Evolutionary conservation across 2,888 invertebrate genomes (phyloP).

Genomic region (Dasysyrphus albostriatus): DNA sequence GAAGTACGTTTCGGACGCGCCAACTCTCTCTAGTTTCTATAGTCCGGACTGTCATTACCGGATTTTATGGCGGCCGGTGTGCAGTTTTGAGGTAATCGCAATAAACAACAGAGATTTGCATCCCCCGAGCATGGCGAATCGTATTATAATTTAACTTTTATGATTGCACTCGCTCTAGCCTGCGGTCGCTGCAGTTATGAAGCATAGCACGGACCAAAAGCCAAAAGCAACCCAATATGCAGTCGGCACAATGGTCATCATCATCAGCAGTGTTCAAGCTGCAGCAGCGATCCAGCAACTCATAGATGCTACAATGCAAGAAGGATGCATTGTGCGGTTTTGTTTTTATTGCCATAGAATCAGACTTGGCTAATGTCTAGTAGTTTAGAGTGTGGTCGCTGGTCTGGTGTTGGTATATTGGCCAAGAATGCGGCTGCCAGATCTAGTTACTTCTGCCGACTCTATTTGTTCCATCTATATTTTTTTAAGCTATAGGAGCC

Average conservation of each 20-base stretch:
- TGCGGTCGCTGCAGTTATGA: slow-evolving; percentile 64
- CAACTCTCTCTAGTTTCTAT: neutral
- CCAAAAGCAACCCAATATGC: slow-evolving; percentile 47
- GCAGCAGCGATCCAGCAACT: slow-evolving; percentile 30
- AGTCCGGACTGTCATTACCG: slow-evolving; percentile 69
- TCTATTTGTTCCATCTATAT: slow-evolving; percentile 56
- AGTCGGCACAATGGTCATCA: slow-evolving; percentile 56
- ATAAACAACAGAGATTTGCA: slow-evolving; percentile 76
- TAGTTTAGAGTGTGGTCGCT: neutral
- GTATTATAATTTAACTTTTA: slow-evolving; percentile 75
- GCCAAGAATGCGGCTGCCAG: slow-evolving; percentile 38
- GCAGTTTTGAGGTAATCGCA: slow-evolving; percentile 75
- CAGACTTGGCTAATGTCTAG: slow-evolving; percentile 49
- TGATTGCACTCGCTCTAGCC: slow-evolving; percentile 73
- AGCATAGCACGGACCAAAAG: slow-evolving; percentile 46
- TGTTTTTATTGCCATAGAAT: slow-evolving; percentile 46
- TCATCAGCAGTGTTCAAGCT: slow-evolving; percentile 30
- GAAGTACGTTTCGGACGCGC: slow-evolving; percentile 16
- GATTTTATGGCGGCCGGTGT: slow-evolving; percentile 74
- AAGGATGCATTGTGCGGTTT: slow-evolving; percentile 57
- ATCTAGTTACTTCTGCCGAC: slow-evolving; percentile 66
- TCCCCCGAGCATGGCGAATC: slow-evolving; percentile 71
- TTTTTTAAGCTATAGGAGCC: slow-evolving; percentile 16
- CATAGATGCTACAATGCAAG: neutral
- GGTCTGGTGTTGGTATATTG: neutral